Base-by-base conservation (phyloP, 2,113 vertebrate genomes). In the Caretta caretta region DNA sequence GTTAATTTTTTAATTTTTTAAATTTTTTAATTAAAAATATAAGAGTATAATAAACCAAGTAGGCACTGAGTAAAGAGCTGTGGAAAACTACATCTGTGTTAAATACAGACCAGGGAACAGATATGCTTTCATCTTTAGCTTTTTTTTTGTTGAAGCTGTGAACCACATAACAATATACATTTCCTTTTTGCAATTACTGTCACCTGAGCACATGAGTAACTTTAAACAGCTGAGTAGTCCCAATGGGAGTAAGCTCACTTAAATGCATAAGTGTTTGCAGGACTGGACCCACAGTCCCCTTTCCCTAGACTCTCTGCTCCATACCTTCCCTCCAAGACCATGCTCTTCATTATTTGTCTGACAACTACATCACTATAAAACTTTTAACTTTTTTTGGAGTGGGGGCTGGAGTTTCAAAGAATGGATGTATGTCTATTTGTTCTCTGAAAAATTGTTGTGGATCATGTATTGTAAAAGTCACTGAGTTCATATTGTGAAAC, bases 1-100 rank as follows among this genome's bases (percentile, higher is more conserved):
- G 24, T 76, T 91, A 59, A 5, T 31, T 80, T 94, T 92, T 90
- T 19, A 89, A 94, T 97, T 89, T 42, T 42, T 42, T 42, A 2
- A 42, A 42, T 42, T 42, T 42, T 42, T 90, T 19, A 89, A 94
- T 97, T 89, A 89, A 93, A 78, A 38, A 92, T 86, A 88, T 78
- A 62, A 31, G 1, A 75, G 62, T 7, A 13, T 0, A 0, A 69
- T 4, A 86, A 94, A 19, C 29, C 38, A 49, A 84, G 53, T 65
- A 3, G 8, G 24, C 20, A 22, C 84, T 48, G 42, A 90, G 38
- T 42, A 42, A 75, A 75, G 5, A 42, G 38, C 72, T 25, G 38
- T 75, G 9, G 72, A 75, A 17, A 84, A 3, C 5, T 10, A 2
- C 2, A 1, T 72, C 57, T 90, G n/a, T 84, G 53, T 38, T 91